Base-by-base conservation (phyloP, 2,888 invertebrate genomes). In the Epiblema foenella region DNA sequence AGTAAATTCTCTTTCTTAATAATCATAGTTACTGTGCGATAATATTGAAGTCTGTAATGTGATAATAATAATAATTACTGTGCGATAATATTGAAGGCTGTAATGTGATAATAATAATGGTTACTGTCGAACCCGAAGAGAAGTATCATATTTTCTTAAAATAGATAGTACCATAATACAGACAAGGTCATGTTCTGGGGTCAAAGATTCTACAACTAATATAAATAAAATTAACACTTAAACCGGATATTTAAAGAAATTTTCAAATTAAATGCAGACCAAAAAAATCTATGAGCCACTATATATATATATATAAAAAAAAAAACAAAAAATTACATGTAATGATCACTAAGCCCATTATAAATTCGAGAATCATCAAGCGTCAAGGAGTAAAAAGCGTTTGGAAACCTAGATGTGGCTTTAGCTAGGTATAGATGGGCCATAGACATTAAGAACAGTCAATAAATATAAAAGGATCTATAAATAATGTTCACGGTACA, bases 381-480 rank as follows among this genome's bases (percentile, higher is more conserved):
- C 64, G 33, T 33, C 33, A 69, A 37, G 60, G 86, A 86, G 62
- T 62, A 71, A 80, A 87, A 89, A 83, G 81, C 83, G 86, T 46
- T 81, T 73, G 76, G 80, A 85, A 83, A 80, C 75, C 81, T 73
- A 78, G 80, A 82, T 82, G 81, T 81, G 82, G 82, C 84, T 82
- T 81, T 81, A 81, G 82, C 84, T 83, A 83, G 84, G 81, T 39
- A 64, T 54, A 52, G 64, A 54, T 39, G 52, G 7, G 20, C 24
- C 84, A 81, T 77, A 78, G 85, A 46, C 46, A 46, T 46, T 46
- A n/a, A 46, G 46, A 83, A 85, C 81, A 81, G 82, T 81, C 82
- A 80, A 89, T 88, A 88, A 87, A 87, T 87, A 83, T 67, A 68
- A 59, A 83, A 81, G 75, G 77, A 72, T 74, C 72, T 83, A 83